phyloP scores from a whole-genome alignment of 2,797 vertebrate genomes.

The Pipistrellus pipistrellus region DNA sequence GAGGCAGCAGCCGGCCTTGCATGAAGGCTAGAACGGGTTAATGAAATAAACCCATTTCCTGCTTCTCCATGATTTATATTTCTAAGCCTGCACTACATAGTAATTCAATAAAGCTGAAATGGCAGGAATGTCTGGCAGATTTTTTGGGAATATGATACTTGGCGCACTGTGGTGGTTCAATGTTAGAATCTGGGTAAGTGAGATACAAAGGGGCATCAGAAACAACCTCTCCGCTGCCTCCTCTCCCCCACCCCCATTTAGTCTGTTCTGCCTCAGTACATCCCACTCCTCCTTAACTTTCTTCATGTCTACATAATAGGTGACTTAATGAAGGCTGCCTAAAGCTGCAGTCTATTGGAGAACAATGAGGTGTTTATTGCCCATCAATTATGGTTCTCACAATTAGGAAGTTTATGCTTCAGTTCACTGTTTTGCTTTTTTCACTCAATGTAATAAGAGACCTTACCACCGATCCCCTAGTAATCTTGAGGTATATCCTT shows the following conservation, averaged over 20 bases:
- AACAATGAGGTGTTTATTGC: background rate
- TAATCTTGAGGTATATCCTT: background rate
- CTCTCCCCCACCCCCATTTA: background rate
- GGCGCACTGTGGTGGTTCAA: background rate
- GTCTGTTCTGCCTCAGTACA: background rate
- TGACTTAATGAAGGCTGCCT: background rate
- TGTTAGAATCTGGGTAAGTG: conserved; percentile 28
- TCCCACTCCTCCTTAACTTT: background rate
- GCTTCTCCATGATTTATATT: conserved; percentile 60
- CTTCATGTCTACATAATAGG: background rate
- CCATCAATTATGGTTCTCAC: background rate
- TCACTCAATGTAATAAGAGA: background rate
- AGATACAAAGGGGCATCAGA: background rate
- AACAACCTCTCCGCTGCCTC: background rate
- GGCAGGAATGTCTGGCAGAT: conserved; percentile 69
- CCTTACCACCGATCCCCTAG: background rate
- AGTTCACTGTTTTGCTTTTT: conserved; percentile 17
- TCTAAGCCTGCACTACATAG: conserved; percentile 18
- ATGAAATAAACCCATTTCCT: conserved; percentile 74
- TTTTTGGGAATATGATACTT: conserved; percentile 61
- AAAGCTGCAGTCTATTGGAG: background rate
- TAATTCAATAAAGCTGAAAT: conserved; percentile 75
- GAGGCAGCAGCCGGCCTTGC: background rate
- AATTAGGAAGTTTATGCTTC: background rate
- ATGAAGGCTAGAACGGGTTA: conserved; percentile 40